Conservation (phyloP, 2,797 vertebrate species). For the Acanthurus lineatus region DNA sequence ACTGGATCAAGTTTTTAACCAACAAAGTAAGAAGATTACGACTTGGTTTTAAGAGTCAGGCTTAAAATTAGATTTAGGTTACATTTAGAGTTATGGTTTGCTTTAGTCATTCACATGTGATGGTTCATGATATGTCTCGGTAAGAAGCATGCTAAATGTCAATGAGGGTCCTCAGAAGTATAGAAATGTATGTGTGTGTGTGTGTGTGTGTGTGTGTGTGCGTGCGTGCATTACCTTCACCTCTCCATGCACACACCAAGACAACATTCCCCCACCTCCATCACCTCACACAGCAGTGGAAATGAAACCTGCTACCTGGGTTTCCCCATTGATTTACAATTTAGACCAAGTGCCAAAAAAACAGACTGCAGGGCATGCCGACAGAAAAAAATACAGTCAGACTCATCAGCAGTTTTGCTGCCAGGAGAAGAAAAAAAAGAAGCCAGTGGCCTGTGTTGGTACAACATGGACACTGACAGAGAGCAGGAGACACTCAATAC, state of each 20-base stretch:
- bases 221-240: conserved; percentile 25
- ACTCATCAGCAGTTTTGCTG: conserved; percentile 55
- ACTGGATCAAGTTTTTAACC: too few species aligned
- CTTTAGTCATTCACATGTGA: too few species aligned
- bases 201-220: conserved; percentile 1
- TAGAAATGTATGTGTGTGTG: background rate
- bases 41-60: too few species aligned
- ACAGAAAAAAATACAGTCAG: conserved; percentile 17
- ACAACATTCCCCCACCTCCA: conserved; percentile 46
- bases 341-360: conserved; percentile 58
- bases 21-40: too few species aligned
- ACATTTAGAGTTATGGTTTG: too few species aligned
- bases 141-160: too few species aligned
- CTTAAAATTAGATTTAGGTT: too few species aligned
- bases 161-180: too few species aligned
- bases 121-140: too few species aligned
- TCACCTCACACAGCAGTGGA: conserved; percentile 50
- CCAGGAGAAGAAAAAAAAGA: conserved; percentile 34
- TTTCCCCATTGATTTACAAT: conserved; percentile 68
- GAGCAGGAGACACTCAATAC: conserved; percentile 13
- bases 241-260: conserved; percentile 13
- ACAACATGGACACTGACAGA: conserved; percentile 14
- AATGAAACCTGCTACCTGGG: conserved; percentile 55
- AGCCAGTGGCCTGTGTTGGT: conserved; percentile 15
- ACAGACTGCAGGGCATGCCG: conserved; percentile 23